phyloP scores from a whole-genome alignment of 1,140 invertebrate species.

The Amyelois transitella region DNA sequence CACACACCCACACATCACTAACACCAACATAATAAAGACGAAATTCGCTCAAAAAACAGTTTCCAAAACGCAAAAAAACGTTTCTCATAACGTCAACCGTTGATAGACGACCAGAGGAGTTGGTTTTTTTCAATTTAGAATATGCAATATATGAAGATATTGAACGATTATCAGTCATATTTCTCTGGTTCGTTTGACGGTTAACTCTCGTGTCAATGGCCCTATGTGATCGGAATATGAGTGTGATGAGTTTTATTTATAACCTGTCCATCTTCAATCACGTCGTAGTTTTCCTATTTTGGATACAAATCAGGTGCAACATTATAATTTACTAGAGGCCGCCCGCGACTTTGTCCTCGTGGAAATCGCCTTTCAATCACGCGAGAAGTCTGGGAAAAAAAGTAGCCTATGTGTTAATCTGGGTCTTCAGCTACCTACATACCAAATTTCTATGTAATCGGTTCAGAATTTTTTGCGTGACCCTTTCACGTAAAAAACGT shows the following conservation, averaged over 20 bases:
- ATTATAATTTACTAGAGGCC: too few species aligned
- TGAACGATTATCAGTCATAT: conserved; percentile 58
- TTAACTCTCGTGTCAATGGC: conserved; percentile 16
- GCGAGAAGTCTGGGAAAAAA: too few species aligned
- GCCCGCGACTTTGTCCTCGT: too few species aligned
- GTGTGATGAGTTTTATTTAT: not conserved
- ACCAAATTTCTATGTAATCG: too few species aligned
- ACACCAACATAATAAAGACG: conserved; percentile 10
- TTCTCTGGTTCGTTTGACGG: conserved; percentile 25
- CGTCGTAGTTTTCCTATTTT: not conserved
- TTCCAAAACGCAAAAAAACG: not conserved
- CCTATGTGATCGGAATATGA: not conserved
- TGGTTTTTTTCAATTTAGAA: conserved; percentile 49
- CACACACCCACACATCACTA: conserved; percentile 22
- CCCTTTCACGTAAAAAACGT: too few species aligned
- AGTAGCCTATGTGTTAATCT: too few species aligned
- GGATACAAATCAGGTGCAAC: not conserved
- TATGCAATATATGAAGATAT: conserved; percentile 65
- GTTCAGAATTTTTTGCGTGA: too few species aligned
- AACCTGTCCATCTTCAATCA: not conserved
- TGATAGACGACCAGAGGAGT: conserved; percentile 58
- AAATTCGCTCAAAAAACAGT: conserved; percentile 8
- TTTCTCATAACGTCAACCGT: conserved; percentile 51
- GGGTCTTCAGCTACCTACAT: too few species aligned
- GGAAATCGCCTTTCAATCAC: too few species aligned